Conservation (phyloP, 2,113 vertebrate species). For the Himantopus leucocephalus region DNA sequence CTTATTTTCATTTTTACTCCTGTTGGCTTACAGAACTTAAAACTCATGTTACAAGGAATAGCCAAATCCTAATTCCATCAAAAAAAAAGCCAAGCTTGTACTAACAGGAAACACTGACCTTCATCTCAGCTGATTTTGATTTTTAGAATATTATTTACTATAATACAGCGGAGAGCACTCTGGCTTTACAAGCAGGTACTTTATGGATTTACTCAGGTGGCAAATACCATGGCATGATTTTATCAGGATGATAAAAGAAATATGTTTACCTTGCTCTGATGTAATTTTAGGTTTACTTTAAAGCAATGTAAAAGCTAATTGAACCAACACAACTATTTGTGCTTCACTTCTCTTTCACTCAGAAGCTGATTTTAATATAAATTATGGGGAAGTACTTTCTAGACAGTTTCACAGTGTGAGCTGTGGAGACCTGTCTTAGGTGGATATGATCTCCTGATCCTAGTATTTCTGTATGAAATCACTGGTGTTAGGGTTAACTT, state of each 20-base stretch:
- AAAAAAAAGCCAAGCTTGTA: neutral
- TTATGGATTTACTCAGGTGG: neutral
- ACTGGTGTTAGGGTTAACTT: neutral
- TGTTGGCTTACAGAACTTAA: neutral
- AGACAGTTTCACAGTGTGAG: neutral
- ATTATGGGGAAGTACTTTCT: neutral
- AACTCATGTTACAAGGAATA: neutral
- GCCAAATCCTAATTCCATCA: neutral
- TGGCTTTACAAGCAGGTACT: neutral
- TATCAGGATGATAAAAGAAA: neutral
- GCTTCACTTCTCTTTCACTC: neutral
- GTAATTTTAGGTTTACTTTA: neutral
- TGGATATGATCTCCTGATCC: neutral
- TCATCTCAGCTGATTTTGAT: neutral
- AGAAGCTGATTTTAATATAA: neutral
- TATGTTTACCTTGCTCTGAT: neutral
- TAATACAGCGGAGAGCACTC: neutral
- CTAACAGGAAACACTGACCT: neutral
- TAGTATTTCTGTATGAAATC: neutral
- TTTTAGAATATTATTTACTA: neutral
- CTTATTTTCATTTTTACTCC: neutral
- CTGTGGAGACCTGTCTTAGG: neutral
- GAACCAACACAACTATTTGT: neutral
- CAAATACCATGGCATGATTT: neutral
- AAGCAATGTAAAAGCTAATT: neutral